Percentiles rank a stretch among this genome's conserved stretches.
These are phyloP conservation scores for Dicrostonyx torquatus DNA, from an alignment of 2,797 vertebrate genomes.

Conservation along the genomic window DNA sequence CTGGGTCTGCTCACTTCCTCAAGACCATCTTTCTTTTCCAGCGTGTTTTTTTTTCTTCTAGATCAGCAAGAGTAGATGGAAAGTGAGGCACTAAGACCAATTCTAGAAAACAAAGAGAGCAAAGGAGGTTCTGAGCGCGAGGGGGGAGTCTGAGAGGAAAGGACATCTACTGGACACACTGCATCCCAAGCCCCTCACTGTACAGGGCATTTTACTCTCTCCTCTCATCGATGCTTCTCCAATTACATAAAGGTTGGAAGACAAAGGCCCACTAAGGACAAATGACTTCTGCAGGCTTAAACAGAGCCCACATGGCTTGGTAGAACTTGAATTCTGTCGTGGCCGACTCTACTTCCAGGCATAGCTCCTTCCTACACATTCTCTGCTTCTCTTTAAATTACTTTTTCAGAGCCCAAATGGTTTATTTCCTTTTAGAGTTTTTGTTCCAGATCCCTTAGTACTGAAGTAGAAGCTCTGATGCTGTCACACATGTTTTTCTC, in stretches of 20 bases:
- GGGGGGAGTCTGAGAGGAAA: neutral
- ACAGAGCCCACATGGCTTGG: neutral
- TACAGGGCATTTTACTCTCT: neutral
- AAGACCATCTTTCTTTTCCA: neutral
- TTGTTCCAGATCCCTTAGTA: neutral
- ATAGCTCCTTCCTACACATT: neutral
- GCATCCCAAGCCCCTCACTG: neutral
- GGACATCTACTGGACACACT: neutral
- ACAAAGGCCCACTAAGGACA: neutral
- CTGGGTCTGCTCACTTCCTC: neutral
- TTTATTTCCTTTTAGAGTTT: neutral
- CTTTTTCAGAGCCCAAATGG: slow-evolving; percentile 1
- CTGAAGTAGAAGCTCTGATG: slow-evolving; percentile 37
- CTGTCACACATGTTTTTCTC: neutral
- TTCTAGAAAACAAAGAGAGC: neutral
- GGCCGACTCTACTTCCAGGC: neutral
- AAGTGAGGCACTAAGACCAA: neutral
- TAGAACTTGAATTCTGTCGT: neutral
- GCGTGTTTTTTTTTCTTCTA: neutral
- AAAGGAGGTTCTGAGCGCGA: neutral
- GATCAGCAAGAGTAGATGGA: neutral
- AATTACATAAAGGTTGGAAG: neutral
- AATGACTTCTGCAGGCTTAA: neutral
- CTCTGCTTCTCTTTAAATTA: neutral
- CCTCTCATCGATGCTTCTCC: neutral